Base-by-base conservation (phyloP, 2,797 vertebrate genomes). In the Ficedula albicollis region DNA sequence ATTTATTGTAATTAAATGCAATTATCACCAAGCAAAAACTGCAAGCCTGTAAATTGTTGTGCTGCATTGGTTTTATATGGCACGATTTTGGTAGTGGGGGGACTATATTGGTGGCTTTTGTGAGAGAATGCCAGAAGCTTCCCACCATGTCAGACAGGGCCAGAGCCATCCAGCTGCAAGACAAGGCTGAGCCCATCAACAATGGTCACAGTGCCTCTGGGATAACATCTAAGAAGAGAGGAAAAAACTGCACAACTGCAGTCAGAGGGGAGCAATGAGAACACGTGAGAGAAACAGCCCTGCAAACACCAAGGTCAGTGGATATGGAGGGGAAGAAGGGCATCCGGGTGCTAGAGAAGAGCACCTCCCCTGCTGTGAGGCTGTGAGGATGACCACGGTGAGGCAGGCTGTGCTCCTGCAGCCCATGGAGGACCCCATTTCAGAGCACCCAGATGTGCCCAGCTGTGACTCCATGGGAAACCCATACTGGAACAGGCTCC, bases 71-170 rank as follows among this genome's bases (percentile, higher is more conserved):
- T 20, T 80, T 56, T 56, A 73, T 6, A 4, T 2, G 25, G 17
- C 29, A 56, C 0, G 0, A 30, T 30, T 85, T 69, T 12, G 13
- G 14, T 7, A 30, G 14, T 21, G 8, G 6, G 10, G 10, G 8
- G 4, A 9, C 23, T 14, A 32, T 13, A 12, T 10, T 43, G 6
- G 13, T 44, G 49, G 13, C 13, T 63, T 56, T n/a, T 56, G 13
- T 36, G 26, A 75, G 29, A 63, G 15, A 16, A 22, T 25, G 21
- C 9, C 56, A 74, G 49, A 51, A 58, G 13, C 38, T 58, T 51
- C 15, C n/a, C 6, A 29, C 9, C 29, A 15, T 10, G 5, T 56
- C n/a, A 43, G 29, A 30, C 17, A 60, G 17, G 56, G n/a, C 7
- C 43, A 17, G 29, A 14, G 68, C 8, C 38, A 20, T 48, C 18